Evolutionary conservation across 2,888 invertebrate genomes (phyloP), one percentile per base, ranked within the genome.

Genomic region (Mythimna impura): DNA sequence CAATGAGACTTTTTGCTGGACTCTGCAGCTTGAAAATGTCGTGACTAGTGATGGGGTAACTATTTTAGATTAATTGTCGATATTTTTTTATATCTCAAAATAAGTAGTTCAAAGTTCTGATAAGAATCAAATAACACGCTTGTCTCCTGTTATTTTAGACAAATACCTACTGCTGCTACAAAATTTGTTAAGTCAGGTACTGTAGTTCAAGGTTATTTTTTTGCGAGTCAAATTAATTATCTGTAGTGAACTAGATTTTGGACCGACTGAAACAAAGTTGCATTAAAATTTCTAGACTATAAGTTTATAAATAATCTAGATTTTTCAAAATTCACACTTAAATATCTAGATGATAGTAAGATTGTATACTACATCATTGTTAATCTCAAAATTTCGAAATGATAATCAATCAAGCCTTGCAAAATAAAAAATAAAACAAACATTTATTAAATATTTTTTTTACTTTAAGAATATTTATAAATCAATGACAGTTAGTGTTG

Each of bases 1-100:
- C 91, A 94, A 95, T 94, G 94, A 93, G 88, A 86, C 84, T 95
- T 94, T 94, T 93, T 92, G 90, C 90, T 87, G 83, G 84, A 84
- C 89, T 82, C 86, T 92, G 92, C 93, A 93, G 88, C 86, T 86
- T 85, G 86, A 90, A 93, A 92, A 89, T 89, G 89, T 91, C 88
- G 82, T 84, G 20, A 34, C 0, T 90, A 93, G 93, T 78, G 92
- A 86, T 86, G 91, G 52, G 79, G 57, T 36, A 17, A 43, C 6
- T 14, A 50, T 73, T 25, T 64, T 68, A 58, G 0, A 52, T 14
- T 12, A n/a, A 22, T 57, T 55, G 40, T 81, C 80, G 82, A 84
- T 82, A 67, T 22, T 1, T 36, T n/a, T 30, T 10, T 54, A 22
- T 54, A 10, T 54, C 22, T 47, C 22, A 8, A 55, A 55, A 25